phyloP scores from a whole-genome alignment of 2,113 vertebrate species.

The Pomatostomus ruficeps region DNA sequence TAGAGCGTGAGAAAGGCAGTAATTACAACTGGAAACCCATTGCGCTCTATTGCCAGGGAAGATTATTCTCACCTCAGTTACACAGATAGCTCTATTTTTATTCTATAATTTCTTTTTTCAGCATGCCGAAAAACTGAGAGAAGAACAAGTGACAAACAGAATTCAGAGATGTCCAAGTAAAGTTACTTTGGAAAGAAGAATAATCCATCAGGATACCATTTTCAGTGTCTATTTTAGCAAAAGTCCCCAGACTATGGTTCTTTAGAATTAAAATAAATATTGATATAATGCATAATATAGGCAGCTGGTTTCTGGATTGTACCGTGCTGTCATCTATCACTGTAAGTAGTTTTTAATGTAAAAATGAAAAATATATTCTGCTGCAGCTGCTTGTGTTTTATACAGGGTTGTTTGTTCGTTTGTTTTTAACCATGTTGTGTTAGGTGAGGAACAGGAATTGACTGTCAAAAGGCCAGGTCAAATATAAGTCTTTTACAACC shows the following conservation, averaged over 20 bases:
- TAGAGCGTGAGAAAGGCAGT: not conserved
- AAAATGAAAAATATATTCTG: conserved; percentile 6
- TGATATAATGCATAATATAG: not conserved
- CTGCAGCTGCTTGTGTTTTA: not conserved
- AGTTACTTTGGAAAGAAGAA: not conserved
- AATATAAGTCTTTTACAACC: not conserved
- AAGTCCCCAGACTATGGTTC: not conserved
- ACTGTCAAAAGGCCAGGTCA: not conserved
- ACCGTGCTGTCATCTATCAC: not conserved
- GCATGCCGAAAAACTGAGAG: not conserved
- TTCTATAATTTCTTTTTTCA: conserved; percentile 12
- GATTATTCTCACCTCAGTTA: conserved; percentile 20
- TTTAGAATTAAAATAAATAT: conserved; percentile 46
- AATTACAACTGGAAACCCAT: conserved; percentile 17
- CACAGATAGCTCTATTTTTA: conserved; percentile 37
- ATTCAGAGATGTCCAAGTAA: conserved; percentile 24
- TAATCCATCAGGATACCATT: not conserved
- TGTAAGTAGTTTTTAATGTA: conserved; percentile 30
- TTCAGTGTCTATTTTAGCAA: conserved; percentile 18
- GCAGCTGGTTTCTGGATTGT: conserved; percentile 1
- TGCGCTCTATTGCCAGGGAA: not conserved
- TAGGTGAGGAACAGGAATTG: not conserved
- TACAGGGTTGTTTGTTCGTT: not conserved
- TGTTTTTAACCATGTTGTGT: not conserved
- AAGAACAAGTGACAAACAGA: conserved; percentile 10